Evolutionary conservation across 2,797 vertebrate genomes (phyloP).

Genomic region (Acipenser ruthenus): DNA sequence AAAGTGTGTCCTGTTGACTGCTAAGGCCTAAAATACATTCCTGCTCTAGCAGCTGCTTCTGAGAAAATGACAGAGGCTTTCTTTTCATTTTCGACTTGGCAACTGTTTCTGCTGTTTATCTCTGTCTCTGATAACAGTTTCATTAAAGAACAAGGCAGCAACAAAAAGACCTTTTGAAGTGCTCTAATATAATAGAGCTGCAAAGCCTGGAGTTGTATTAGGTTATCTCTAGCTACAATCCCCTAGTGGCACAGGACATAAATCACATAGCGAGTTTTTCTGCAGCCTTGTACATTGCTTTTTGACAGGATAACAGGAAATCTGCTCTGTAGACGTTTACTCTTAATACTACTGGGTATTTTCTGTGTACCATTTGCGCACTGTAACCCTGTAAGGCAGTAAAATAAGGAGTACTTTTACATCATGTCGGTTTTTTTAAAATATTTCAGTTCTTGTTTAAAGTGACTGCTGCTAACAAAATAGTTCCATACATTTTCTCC

Average conservation of each 20-base stretch:
- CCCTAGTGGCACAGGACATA: constrained; percentile 53
- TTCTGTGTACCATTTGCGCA: too few relatives aligned
- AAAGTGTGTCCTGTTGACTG: too few relatives aligned
- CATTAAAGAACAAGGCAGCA: constrained; percentile 41
- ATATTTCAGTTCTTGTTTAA: too few relatives aligned
- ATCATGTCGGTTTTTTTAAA: too few relatives aligned
- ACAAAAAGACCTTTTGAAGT: constrained; percentile 37
- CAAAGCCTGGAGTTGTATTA: constrained; percentile 57
- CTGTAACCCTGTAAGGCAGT: too few relatives aligned
- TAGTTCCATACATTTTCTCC: too few relatives aligned
- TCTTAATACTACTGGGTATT: not conserved
- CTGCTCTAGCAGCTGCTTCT: not conserved
- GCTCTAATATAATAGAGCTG: constrained; percentile 55
- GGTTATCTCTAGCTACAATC: constrained; percentile 63
- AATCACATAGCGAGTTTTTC: constrained; percentile 42
- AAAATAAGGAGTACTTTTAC: too few relatives aligned
- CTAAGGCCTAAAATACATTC: too few relatives aligned
- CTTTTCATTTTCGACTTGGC: constrained; percentile 2
- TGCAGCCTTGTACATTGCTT: not conserved
- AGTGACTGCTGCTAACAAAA: too few relatives aligned
- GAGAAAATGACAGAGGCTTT: not conserved
- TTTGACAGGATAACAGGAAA: not conserved
- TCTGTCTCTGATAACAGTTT: constrained; percentile 18
- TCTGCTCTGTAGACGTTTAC: not conserved
- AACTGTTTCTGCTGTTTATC: not conserved